Conservation (phyloP, 1,140 invertebrate species). For the Drosophila ficusphila region DNA sequence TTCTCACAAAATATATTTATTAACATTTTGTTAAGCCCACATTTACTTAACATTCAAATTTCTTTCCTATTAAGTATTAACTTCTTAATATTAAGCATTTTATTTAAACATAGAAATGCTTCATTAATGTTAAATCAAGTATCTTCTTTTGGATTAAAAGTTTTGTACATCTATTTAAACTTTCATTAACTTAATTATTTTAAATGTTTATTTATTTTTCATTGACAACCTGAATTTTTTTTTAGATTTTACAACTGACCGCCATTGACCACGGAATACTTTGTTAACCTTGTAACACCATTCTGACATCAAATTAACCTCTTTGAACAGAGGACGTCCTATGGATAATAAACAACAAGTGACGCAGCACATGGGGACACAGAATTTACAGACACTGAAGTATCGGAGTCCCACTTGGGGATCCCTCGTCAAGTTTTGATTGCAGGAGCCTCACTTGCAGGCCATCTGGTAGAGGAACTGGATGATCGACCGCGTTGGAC, state of each 20-base stretch:
- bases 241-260: not conserved
- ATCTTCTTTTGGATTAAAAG: too few species aligned
- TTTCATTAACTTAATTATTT: too few species aligned
- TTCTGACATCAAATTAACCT: not conserved
- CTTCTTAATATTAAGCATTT: too few species aligned
- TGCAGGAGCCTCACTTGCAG: constrained; percentile 53
- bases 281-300: not conserved
- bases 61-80: not conserved
- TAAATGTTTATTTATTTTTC: too few species aligned
- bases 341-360: constrained; percentile 9
- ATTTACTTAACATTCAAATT: too few species aligned
- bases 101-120: too few species aligned
- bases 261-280: not conserved
- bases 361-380: constrained; percentile 9
- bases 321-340: constrained; percentile 7
- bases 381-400: not conserved
- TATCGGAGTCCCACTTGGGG: not conserved
- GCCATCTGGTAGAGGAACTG: constrained; percentile 86
- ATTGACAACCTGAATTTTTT: not conserved
- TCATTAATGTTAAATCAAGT: too few species aligned
- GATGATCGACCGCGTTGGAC: constrained; percentile 87
- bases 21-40: too few species aligned
- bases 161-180: too few species aligned
- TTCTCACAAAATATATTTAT: too few species aligned
- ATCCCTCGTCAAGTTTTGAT: constrained; percentile 6